Conservation (phyloP, 2,113 vertebrate species). For the Menura novaehollandiae region DNA sequence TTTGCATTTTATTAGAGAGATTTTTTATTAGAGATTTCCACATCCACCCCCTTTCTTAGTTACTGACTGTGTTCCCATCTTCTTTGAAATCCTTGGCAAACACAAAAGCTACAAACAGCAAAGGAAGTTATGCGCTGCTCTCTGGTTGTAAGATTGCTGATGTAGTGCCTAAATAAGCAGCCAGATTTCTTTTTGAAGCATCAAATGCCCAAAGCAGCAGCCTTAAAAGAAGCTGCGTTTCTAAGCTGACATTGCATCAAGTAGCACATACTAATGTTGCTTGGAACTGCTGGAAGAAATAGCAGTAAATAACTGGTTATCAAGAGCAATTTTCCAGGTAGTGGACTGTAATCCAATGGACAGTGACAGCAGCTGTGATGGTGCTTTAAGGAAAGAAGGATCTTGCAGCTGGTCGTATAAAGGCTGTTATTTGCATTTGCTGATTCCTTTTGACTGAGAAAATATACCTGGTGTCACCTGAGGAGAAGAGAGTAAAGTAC, state of each 20-base stretch:
- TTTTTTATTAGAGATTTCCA: neutral
- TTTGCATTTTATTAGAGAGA: neutral
- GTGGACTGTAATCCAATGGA: neutral
- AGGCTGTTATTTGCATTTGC: neutral
- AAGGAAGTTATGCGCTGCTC: neutral
- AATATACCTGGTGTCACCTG: neutral
- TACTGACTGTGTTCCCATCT: neutral
- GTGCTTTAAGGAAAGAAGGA: neutral
- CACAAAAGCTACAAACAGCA: neutral
- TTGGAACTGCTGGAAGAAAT: neutral
- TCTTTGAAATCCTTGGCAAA: neutral
- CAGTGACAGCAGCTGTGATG: neutral
- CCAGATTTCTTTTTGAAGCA: neutral
- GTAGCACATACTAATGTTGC: neutral
- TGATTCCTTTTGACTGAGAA: neutral
- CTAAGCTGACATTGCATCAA: neutral
- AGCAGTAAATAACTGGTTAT: neutral
- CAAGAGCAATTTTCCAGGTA: neutral
- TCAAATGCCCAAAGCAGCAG: neutral
- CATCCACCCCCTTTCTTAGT: accelerated
- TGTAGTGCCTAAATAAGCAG: neutral
- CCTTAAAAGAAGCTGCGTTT: neutral
- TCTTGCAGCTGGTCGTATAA: neutral
- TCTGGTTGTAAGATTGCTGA: neutral
- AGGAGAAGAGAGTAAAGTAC: neutral